Base-by-base conservation (phyloP, 2,888 invertebrate species). In the Entomobrya multifasciata region DNA sequence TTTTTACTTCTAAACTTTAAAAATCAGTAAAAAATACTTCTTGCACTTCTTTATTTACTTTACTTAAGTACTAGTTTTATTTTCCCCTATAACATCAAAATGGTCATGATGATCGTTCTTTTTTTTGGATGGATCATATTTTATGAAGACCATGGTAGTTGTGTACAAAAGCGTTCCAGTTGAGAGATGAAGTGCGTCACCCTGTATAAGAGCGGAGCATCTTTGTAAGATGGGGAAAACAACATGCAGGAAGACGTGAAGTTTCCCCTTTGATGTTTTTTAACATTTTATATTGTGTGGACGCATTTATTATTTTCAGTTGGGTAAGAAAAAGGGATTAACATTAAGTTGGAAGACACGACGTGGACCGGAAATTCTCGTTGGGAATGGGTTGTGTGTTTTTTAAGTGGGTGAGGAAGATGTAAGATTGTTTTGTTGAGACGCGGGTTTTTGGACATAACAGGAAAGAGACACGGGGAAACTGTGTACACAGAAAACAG, bases 101-200 rank as follows among this genome's bases (percentile, higher is more conserved):
- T n/a, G n/a, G n/a, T n/a, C n/a, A n/a, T n/a, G n/a, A n/a, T 22
- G n/a, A 62, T 30, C 36, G 36, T 36, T 36, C 62, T n/a, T n/a
- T n/a, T n/a, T n/a, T n/a, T n/a, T n/a, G n/a, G 62, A 27, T 41
- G 65, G 65, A 65, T 65, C 49, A 52, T 72, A 52, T 27, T 72
- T 44, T 47, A 65, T 60, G 44, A 67, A 44, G 44, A 67, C 25
- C 41, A 77, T 77, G 22, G 22, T 20, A 10, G 0, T 44, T 10
- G 17, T 41, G 41, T 20, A 20, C 17, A 81, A 86, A 81, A 81
- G 83, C 86, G 88, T 89, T 88, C 88, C 89, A 89, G 89, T 87
- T 89, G 89, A 89, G 89, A 89, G 89, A 88, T 89, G 89, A 89
- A 89, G 88, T 89, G 88, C 88, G 89, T 88, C 89, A 86, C 82